These are phyloP conservation scores for Styela clava DNA, from an alignment of 23 tunicate genomes.

Conservation along the genomic window DNA sequence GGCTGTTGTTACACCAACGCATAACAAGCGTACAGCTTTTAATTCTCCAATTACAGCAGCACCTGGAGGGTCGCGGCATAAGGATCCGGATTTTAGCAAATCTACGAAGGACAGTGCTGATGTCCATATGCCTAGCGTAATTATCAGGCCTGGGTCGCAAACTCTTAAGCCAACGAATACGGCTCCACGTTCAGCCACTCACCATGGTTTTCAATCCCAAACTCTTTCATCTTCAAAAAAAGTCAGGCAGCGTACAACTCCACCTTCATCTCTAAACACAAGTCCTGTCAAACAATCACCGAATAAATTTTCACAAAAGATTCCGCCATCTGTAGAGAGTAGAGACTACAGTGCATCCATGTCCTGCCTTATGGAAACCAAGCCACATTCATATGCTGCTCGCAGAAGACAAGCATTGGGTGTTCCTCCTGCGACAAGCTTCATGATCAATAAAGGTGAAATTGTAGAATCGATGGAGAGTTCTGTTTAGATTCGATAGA, in stretches of 20 bases:
- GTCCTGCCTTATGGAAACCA: conserved; percentile 21
- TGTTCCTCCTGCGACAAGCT: conserved; percentile 58
- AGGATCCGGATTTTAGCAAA: not conserved
- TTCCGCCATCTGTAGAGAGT: not conserved
- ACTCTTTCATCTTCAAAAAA: not conserved
- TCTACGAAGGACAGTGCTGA: not conserved
- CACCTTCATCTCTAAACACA: not conserved
- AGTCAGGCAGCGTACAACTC: not conserved
- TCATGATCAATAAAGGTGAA: conserved; percentile 44
- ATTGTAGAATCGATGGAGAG: conserved; percentile 63
- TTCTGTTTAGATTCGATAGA: conserved; percentile 22
- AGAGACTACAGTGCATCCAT: conserved; percentile 28
- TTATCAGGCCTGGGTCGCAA: not conserved
- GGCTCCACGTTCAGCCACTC: conserved; percentile 1
- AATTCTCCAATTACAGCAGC: not conserved
- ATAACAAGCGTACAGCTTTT: not conserved
- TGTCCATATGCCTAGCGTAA: not conserved
- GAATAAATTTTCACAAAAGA: not conserved
- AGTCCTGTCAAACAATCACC: not conserved
- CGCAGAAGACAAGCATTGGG: not conserved
- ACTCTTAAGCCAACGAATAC: not conserved
- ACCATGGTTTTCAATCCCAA: not conserved
- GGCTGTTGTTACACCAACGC: not conserved
- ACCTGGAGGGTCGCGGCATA: not conserved
- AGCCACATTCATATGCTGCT: not conserved